A percentile compares a stretch with the other conserved stretches of the same genome.
phyloP scores from a whole-genome alignment of 2,888 invertebrate genomes.

The Callyntrura sp. region DNA sequence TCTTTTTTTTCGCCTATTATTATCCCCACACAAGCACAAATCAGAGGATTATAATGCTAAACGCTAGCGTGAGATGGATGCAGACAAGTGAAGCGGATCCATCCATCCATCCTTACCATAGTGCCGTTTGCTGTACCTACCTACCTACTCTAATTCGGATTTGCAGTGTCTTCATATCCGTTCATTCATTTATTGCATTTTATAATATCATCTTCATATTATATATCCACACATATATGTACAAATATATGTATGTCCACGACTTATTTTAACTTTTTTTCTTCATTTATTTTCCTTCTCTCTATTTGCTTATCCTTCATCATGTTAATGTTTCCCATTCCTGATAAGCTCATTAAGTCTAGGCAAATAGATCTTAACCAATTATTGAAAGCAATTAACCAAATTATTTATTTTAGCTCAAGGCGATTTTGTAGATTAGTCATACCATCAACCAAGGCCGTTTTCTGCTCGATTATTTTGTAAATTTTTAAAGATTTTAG shows the following conservation, averaged over 20 bases:
- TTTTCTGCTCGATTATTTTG: neutral
- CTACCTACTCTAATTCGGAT: neutral
- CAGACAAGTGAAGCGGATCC: slow-evolving; percentile 60
- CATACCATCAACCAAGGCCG: slow-evolving; percentile 26
- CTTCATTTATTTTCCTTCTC: slow-evolving; percentile 15
- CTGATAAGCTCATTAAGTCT: slow-evolving; percentile 62
- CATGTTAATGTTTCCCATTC: slow-evolving; percentile 32
- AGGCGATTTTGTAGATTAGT: neutral
- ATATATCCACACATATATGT: too few species aligned
- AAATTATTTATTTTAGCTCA: slow-evolving; percentile 45
- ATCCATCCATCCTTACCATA: slow-evolving; percentile 45
- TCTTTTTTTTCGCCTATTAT: slow-evolving; percentile 16
- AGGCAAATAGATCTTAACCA: slow-evolving; percentile 70
- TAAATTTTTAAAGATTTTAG: neutral
- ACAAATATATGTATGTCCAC: neutral
- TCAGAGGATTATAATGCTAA: slow-evolving; percentile 27
- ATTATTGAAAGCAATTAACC: slow-evolving; percentile 71
- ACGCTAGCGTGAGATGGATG: slow-evolving; percentile 60
- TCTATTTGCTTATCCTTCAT: slow-evolving; percentile 37
- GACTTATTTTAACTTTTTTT: slow-evolving; percentile 2
- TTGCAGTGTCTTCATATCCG: neutral
- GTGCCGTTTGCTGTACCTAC: too few species aligned
- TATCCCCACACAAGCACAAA: neutral
- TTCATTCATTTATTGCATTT: slow-evolving; percentile 59
- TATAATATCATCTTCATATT: slow-evolving; percentile 27